These are phyloP conservation scores for Merluccius polli DNA, from an alignment of 2,797 vertebrate genomes.

Conservation along the genomic window DNA sequence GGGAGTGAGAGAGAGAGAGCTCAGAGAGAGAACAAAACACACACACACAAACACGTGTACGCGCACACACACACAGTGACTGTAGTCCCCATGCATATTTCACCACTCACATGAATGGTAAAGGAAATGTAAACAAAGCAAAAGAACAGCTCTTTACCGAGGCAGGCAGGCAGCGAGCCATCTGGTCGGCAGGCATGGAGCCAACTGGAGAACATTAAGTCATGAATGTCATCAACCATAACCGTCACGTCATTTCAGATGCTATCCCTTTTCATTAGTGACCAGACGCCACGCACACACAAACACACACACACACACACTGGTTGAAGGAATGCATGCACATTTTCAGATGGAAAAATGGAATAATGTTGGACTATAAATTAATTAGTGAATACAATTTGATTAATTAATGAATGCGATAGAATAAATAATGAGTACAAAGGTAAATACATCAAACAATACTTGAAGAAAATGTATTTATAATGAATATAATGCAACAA, in stretches of 20 bases:
- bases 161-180: constrained; percentile 66
- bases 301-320: neutral
- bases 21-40: neutral
- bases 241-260: constrained; percentile 70
- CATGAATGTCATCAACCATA: constrained; percentile 71
- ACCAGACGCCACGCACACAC: neutral
- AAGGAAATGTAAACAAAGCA: constrained; percentile 59
- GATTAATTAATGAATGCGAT: neutral
- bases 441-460: too few species aligned
- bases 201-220: constrained; percentile 73
- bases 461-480: neutral
- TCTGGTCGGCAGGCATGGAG: constrained; percentile 69
- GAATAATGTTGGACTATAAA: neutral
- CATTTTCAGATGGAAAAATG: neutral
- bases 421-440: neutral
- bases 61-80: constrained; percentile 10
- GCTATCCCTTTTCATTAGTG: constrained; percentile 24
- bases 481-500: too few species aligned
- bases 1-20: neutral
- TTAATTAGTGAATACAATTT: neutral
- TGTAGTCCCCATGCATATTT: constrained; percentile 42
- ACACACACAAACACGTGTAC: neutral
- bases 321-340: neutral
- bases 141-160: constrained; percentile 46
- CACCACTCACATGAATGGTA: constrained; percentile 52